Base-by-base conservation (phyloP, 2,888 invertebrate species). In the Volucella zonaria region DNA sequence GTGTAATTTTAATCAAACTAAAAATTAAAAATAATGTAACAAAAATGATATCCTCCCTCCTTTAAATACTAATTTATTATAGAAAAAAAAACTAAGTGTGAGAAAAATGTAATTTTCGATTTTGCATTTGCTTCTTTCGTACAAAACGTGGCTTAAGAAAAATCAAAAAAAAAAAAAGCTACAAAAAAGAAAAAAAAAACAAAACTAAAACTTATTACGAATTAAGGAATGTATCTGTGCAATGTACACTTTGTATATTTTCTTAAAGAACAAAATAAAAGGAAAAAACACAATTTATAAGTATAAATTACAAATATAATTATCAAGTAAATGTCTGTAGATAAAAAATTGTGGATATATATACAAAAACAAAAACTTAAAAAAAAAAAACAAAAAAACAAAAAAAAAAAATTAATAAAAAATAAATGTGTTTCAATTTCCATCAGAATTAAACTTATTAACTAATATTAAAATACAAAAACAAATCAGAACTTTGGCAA, bases 401-500 rank as follows among this genome's bases (percentile, higher is more conserved):
- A 10, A 23, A 68, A 31, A 31, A 31, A 31, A 31, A 23, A 54
- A n/a, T 31, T 23, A 54, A n/a, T 42, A 74, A 75, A 66, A 38
- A 61, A 70, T 75, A 79, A 83, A 79, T 75, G 79, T 79, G 79
- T 79, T 74, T 78, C 62, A 82, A 78, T 78, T 82, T 82, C 74
- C 78, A 82, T 78, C 78, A 68, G 62, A 78, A 78, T 62, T 74
- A 73, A 73, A 62, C 49, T 75, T 12, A 56, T 38, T 58, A 73
- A 77, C 49, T 64, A 66, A 73, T 62, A 68, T 45, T 61, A 49
- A 51, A 54, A 31, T 23, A 56, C 11, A 51, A 64, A 61, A 38
- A 59, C 8, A 51, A 52, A 40, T 52, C 18, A 52, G 56, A 45
- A 73, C 67, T 51, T 77, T 79, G 59, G 54, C 68, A 79, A 83